A percentile compares a stretch with the other conserved stretches of the same genome.
These are phyloP conservation scores for Hirudinaria manillensis DNA, from an alignment of 2,888 invertebrate species.

Conservation along the genomic window DNA sequence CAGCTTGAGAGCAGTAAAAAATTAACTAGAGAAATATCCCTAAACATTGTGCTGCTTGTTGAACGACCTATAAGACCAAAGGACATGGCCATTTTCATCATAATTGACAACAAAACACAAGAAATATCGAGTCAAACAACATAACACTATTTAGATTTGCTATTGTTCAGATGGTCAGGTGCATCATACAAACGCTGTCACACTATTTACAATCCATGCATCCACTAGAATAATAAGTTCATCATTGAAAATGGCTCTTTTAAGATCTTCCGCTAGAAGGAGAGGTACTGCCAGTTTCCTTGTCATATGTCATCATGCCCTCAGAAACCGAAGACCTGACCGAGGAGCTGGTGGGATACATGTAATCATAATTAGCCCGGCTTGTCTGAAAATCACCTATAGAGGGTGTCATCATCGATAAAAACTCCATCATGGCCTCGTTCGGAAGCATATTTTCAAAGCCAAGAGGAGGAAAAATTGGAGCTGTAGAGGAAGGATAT, in stretches of 20 bases:
- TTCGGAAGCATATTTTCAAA: slow-evolving; percentile 13
- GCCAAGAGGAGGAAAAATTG: slow-evolving; percentile 12
- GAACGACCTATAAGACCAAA: too few species aligned
- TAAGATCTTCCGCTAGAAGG: slow-evolving; percentile 15
- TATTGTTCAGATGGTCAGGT: too few species aligned
- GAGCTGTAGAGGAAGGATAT: slow-evolving; percentile 2
- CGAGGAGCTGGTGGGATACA: not conserved
- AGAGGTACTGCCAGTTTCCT: slow-evolving; percentile 16
- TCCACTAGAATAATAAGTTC: too few species aligned
- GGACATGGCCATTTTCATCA: too few species aligned
- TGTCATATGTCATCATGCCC: slow-evolving; percentile 13
- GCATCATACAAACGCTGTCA: too few species aligned
- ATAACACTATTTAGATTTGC: too few species aligned
- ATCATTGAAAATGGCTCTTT: not conserved
- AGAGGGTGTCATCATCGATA: slow-evolving; percentile 10
- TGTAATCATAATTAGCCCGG: slow-evolving; percentile 6
- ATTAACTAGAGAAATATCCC: too few species aligned
- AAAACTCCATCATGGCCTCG: slow-evolving; percentile 15
- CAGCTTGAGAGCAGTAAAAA: too few species aligned
- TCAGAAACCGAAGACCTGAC: slow-evolving; percentile 14
- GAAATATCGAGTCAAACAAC: too few species aligned
- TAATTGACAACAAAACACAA: too few species aligned
- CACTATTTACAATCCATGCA: too few species aligned
- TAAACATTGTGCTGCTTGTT: too few species aligned
- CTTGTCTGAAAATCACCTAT: slow-evolving; percentile 1